Conservation (phyloP, 2,888 invertebrate species). For the Drosophila setosimentum region DNA sequence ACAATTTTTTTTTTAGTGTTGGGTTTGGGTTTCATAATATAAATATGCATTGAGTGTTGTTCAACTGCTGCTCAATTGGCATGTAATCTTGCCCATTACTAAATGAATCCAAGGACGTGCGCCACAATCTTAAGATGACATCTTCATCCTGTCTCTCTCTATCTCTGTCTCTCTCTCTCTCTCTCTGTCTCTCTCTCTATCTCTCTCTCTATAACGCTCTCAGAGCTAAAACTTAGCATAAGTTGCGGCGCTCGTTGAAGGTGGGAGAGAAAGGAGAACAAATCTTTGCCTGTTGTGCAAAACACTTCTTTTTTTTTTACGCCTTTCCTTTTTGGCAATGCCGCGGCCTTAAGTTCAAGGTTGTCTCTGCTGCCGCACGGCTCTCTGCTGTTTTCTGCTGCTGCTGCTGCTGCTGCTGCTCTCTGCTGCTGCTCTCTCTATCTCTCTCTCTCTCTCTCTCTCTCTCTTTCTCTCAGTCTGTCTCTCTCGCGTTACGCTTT, state of each 20-base stretch:
- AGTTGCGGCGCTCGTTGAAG: conserved; percentile 32
- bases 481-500: conserved; percentile 12
- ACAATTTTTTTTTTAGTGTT: not conserved
- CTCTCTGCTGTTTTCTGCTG: conserved; percentile 16
- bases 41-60: not conserved
- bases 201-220: not conserved
- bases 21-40: not conserved
- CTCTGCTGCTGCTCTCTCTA: conserved; percentile 3
- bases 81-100: conserved; percentile 48
- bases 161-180: not conserved
- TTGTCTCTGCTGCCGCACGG: conserved; percentile 49
- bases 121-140: not conserved
- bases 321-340: conserved; percentile 57
- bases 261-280: conserved; percentile 16
- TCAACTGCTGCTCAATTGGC: conserved; percentile 38
- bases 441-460: conserved; percentile 20
- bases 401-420: conserved; percentile 23
- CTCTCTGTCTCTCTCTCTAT: not conserved
- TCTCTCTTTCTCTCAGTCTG: conserved; percentile 16
- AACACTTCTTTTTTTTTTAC: conserved; percentile 33
- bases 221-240: conserved; percentile 56
- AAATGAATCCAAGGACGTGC: conserved; percentile 59
- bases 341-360: conserved; percentile 69
- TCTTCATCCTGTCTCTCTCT: not conserved
- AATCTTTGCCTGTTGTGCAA: conserved; percentile 35